Evolutionary conservation across 2,113 vertebrate species (phyloP), one percentile per base, ranked within the genome.

Genomic region (Rhodinocichla rosea): DNA sequence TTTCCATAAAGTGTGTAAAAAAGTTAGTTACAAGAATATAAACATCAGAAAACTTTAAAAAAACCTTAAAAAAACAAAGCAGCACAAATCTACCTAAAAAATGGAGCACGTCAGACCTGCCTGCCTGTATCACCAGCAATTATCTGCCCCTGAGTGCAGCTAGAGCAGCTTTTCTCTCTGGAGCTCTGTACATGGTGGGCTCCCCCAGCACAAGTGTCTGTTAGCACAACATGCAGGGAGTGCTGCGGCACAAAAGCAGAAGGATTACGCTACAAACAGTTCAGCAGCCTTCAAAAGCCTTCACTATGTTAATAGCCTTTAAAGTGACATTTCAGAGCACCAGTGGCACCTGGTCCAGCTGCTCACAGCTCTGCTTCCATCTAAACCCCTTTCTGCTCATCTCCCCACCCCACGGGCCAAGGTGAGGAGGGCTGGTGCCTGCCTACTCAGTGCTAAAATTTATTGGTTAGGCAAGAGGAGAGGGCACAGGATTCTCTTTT

Each of bases 401-500:
- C 86, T 86, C 87, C 82, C 69, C 74, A 35, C 65, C 77, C 60
- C 83, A 78, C 0, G 1, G 86, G 87, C 87, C 87, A 94, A 93
- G 93, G 96, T 93, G 90, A 96, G 93, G 80, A 90, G 77, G 84
- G 59, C 40, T 85, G 85, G 86, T 50, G 90, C 44, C 83, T 92
- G 95, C 93, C 97, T 96, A 93, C 92, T 96, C 94, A 97, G 79
- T 68, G 89, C 88, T 90, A 88, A 96, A 93, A 96, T 97, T 96
- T 97, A 97, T 95, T 87, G 93, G 95, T 71, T 45, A 49, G 82
- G 83, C 96, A 94, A 83, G 95, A 79, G 91, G 90, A 96, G 90
- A 97, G 94, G 87, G 90, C 91, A 95, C 92, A 92, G 91, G 78
- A 85, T 92, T 97, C 96, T 96, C 92, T 97, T 97, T 95, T 26